Evolutionary conservation across 2,113 vertebrate species (phyloP), one percentile per base, ranked within the genome.

Genomic region (Solea senegalensis): DNA sequence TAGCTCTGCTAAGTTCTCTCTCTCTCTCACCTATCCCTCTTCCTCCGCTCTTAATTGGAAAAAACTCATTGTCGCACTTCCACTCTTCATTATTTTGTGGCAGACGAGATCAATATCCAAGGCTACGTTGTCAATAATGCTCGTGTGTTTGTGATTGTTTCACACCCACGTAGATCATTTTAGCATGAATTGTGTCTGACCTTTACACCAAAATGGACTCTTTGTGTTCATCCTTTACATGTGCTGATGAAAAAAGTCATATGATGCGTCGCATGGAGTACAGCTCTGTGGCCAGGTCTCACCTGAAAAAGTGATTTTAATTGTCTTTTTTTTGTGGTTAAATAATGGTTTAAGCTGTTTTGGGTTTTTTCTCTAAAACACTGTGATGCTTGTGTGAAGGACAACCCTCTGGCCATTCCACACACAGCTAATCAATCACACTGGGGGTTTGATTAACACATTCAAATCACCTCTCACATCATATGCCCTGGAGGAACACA

Each of bases 101-200:
- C 69, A 78, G 65, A 72, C 52, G 16, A 43, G 41, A 86, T 89
- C 79, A 62, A 86, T 86, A 68, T 26, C 10, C 60, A 40, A 54
- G 41, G 39, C 49, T 34, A 52, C 60, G 54, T 78, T 53, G 65
- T 44, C 28, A 51, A 72, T 40, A 21, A 15, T 39, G 26, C n/a
- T 21, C 3, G 14, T 46, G 64, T 55, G 57, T 64, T 52, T 65
- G 46, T 69, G 9, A 80, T 74, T 74, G 67, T 43, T 59, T 65
- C 52, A 43, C 53, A 65, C 70, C 56, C 40, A 63, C 62, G 12
- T 41, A 21, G 63, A 67, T 78, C 34, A 72, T 72, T 90, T 77
- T 89, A 90, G 76, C 64, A 26, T 40, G 39, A 8, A 65, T 69
- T 1, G 15, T 68, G 68, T 61, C 74, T 74, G 66, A 62, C 68